Evolutionary conservation across 2,888 invertebrate species (phyloP).

Genomic region (Pteria penguin): DNA sequence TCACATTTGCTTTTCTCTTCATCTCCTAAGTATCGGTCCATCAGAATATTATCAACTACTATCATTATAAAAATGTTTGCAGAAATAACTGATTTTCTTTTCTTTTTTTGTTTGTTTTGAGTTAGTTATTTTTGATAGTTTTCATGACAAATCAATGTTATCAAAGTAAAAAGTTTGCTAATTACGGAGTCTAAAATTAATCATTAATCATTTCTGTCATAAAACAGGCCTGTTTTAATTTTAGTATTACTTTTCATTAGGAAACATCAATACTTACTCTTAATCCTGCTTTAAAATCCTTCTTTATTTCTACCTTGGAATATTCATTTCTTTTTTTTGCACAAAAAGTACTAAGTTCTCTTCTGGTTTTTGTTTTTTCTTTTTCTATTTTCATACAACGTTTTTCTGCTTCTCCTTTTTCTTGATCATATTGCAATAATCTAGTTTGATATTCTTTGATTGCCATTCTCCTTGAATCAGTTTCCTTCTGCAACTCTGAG

Average conservation of each 20-base stretch:
- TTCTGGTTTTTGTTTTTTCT: constrained; percentile 42
- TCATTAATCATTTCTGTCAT: too few relatives aligned
- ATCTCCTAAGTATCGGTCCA: constrained; percentile 51
- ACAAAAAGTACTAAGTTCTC: constrained; percentile 56
- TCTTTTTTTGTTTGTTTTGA: too few relatives aligned
- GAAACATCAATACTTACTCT: too few relatives aligned
- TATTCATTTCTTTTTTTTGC: constrained; percentile 65
- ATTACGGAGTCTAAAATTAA: too few relatives aligned
- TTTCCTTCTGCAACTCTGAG: constrained; percentile 45
- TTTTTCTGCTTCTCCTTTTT: not conserved
- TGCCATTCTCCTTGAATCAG: constrained; percentile 21
- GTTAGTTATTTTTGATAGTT: too few relatives aligned
- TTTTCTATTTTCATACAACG: constrained; percentile 45
- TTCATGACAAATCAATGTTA: too few relatives aligned
- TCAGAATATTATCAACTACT: not conserved
- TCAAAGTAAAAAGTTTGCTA: too few relatives aligned
- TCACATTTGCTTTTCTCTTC: constrained; percentile 58
- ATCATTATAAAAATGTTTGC: not conserved
- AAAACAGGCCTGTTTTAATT: too few relatives aligned
- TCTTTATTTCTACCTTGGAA: constrained; percentile 56
- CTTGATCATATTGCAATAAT: not conserved
- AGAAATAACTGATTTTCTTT: too few relatives aligned
- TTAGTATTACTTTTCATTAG: too few relatives aligned
- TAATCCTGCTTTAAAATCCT: constrained; percentile 67
- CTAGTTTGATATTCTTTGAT: not conserved